These are phyloP conservation scores for Galbula dea DNA, from an alignment of 2,113 vertebrate genomes.

Conservation along the genomic window DNA sequence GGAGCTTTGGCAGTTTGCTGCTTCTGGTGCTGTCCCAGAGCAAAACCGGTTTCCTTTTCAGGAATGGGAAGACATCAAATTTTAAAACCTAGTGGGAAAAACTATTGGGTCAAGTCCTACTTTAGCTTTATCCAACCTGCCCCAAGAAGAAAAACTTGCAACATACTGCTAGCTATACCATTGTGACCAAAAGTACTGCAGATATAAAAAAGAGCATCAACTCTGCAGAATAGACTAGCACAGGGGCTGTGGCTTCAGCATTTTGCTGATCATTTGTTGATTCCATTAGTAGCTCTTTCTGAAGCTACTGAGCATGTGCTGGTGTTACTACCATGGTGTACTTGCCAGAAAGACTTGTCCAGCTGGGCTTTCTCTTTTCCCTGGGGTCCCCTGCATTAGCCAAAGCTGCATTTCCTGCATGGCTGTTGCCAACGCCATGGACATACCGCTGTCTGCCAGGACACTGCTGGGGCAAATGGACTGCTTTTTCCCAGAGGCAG, in stretches of 20 bases:
- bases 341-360: not conserved
- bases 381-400: not conserved
- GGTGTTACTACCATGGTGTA: not conserved
- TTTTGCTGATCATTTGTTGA: not conserved
- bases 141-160: not conserved
- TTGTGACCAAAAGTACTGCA: not conserved
- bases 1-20: not conserved
- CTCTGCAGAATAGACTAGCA: not conserved
- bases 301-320: not conserved
- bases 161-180: not conserved
- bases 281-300: not conserved
- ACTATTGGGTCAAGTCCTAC: not conserved
- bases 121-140: not conserved
- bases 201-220: not conserved
- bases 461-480: not conserved
- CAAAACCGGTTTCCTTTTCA: not conserved
- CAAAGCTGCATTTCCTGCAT: not conserved
- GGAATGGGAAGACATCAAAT: not conserved
- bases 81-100: not conserved
- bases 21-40: not conserved
- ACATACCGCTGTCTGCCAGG: not conserved
- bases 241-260: not conserved
- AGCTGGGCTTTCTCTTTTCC: not conserved
- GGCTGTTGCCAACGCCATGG: rapidly evolving
- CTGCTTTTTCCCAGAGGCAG: not conserved